Percentiles rank a stretch among this genome's conserved stretches.
phyloP scores from a whole-genome alignment of 2,113 vertebrate species.

The Poeciliopsis occidentalis region DNA sequence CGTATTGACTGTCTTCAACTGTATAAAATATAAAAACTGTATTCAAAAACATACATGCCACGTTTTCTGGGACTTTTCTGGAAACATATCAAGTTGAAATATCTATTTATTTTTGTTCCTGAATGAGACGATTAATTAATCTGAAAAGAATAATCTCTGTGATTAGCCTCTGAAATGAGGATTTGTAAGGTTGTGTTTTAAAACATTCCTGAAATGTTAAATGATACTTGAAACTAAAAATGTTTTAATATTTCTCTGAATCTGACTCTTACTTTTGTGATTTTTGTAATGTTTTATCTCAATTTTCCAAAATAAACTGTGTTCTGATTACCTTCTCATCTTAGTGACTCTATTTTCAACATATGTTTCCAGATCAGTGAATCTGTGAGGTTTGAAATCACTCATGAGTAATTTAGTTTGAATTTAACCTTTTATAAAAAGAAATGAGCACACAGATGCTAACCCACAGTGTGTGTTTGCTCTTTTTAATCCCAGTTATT shows the following conservation, averaged over 20 bases:
- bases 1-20: not conserved
- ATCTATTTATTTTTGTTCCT: not conserved
- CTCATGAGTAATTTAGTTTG: not conserved
- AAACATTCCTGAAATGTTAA: no score
- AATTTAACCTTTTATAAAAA: not conserved
- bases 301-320: not conserved
- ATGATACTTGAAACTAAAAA: not conserved
- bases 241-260: not conserved
- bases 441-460: no score
- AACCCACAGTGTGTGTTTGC: not conserved
- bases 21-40: not conserved
- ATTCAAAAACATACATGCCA: not conserved
- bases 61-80: not conserved
- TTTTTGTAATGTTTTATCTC: not conserved
- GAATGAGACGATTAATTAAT: not conserved
- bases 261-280: not conserved
- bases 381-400: not conserved
- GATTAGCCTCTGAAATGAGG: not conserved
- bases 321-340: not conserved
- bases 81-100: not conserved
- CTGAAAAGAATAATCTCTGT: conserved; percentile 5
- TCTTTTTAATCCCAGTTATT: not conserved
- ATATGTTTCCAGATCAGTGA: not conserved
- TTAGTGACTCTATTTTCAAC: no score
- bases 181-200: not conserved